phyloP scores from a whole-genome alignment of 2,888 invertebrate species.

The Busseola fusca region DNA sequence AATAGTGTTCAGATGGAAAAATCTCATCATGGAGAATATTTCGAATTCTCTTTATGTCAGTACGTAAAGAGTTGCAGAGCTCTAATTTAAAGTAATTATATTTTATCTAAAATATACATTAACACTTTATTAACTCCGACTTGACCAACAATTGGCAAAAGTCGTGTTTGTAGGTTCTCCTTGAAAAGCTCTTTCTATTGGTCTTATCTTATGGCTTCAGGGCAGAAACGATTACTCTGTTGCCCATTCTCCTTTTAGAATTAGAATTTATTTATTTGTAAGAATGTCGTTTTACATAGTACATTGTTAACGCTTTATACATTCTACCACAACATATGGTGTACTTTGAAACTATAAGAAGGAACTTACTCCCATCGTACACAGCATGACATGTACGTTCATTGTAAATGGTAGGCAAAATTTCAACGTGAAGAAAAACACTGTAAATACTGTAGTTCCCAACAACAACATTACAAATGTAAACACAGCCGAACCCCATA shows the following conservation, averaged over 20 bases:
- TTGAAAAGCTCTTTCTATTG: neutral
- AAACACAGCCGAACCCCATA: constrained; percentile 65
- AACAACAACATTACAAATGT: constrained; percentile 70
- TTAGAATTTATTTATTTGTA: no score
- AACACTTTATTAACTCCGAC: neutral
- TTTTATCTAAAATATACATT: neutral
- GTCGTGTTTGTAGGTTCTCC: neutral
- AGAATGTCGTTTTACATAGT: no score
- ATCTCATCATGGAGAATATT: neutral
- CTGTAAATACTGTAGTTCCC: constrained; percentile 63
- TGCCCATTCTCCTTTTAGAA: neutral
- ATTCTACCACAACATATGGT: no score
- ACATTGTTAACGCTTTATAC: no score
- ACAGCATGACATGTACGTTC: constrained; percentile 70
- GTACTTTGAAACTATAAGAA: neutral
- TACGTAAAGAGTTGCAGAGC: neutral
- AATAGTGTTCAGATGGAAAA: neutral
- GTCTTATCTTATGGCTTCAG: neutral
- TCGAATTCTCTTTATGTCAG: neutral
- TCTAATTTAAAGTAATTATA: neutral
- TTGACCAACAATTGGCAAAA: neutral
- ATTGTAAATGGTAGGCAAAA: constrained; percentile 58
- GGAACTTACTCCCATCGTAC: constrained; percentile 75
- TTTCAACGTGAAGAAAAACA: constrained; percentile 65
- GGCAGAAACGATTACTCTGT: neutral